These are phyloP conservation scores for Cephus spinipes DNA, from an alignment of 2,888 invertebrate genomes.

Conservation along the genomic window DNA sequence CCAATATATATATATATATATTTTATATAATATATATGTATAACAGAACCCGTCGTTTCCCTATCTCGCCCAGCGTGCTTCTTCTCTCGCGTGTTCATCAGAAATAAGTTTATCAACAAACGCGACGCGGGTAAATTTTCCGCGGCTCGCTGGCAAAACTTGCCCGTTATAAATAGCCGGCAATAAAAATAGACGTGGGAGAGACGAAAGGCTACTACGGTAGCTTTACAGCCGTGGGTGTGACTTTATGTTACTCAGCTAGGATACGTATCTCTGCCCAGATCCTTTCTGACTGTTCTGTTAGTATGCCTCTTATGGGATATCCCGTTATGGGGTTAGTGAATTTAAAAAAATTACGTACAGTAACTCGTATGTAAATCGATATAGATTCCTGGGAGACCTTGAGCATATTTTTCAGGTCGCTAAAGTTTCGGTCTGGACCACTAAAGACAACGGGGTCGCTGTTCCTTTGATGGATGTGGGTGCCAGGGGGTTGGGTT, in stretches of 20 bases:
- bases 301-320: too few species aligned
- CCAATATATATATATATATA: not conserved
- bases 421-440: not conserved
- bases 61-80: not conserved
- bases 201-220: not conserved
- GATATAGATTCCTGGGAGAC: not conserved
- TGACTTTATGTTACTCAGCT: too few species aligned
- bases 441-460: not conserved
- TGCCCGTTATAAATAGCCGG: constrained; percentile 3
- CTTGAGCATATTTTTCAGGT: not conserved
- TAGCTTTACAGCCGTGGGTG: too few species aligned
- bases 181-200: constrained; percentile 9
- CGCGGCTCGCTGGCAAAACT: not conserved
- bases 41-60: too few species aligned
- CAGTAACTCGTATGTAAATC: not conserved
- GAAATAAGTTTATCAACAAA: constrained; percentile 53
- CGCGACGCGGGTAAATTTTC: constrained; percentile 35
- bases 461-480: not conserved
- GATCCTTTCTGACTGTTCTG: too few species aligned
- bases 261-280: too few species aligned
- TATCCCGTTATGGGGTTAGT: too few species aligned
- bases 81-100: constrained; percentile 19
- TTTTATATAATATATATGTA: too few species aligned
- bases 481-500: not conserved
- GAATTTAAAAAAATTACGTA: not conserved